Conservation (phyloP, 2,797 vertebrate genomes). For the Bovichtus variegatus region DNA sequence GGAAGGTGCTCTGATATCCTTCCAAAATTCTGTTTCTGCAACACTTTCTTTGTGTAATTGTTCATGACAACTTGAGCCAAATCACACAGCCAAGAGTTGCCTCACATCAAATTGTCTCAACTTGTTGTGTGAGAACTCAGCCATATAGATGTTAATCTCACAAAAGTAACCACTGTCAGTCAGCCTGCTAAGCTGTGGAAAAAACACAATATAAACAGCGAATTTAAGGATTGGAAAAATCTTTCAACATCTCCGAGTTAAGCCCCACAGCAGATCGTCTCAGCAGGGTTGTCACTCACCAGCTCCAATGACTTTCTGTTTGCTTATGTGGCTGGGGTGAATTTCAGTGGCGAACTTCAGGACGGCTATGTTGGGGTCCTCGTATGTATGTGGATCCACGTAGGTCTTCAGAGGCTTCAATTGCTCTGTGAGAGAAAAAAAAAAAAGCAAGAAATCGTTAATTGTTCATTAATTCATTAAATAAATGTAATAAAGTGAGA, state of each 20-base stretch:
- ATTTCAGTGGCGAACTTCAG: slow-evolving; percentile 98
- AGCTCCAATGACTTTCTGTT: slow-evolving; percentile 97
- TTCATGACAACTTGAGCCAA: slow-evolving; percentile 46
- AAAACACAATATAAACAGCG: slow-evolving; percentile 71
- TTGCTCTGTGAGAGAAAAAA: slow-evolving; percentile 86
- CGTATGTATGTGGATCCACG: slow-evolving; percentile 96
- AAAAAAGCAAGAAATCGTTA: slow-evolving; percentile 1
- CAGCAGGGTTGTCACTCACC: slow-evolving; percentile 84
- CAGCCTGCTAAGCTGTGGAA: slow-evolving; percentile 60
- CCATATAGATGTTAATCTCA: slow-evolving; percentile 69
- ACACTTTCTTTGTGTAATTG: slow-evolving; percentile 51
- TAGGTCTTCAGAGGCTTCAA: slow-evolving; percentile 97
- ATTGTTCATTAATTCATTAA: slow-evolving; percentile 3
- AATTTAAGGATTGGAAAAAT: slow-evolving; percentile 64
- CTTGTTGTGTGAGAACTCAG: slow-evolving; percentile 71
- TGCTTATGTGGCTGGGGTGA: slow-evolving; percentile 90
- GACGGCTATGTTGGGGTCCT: slow-evolving; percentile 96
- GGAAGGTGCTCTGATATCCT: slow-evolving; percentile 58
- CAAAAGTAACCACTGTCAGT: slow-evolving; percentile 75
- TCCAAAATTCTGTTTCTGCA: slow-evolving; percentile 58
- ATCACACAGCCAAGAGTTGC: slow-evolving; percentile 63
- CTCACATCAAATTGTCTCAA: slow-evolving; percentile 71
- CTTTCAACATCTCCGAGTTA: slow-evolving; percentile 65
- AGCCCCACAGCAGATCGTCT: slow-evolving; percentile 61
- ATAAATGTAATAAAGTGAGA: not conserved